These are phyloP conservation scores for Malaclemys terrapin DNA, from an alignment of 2,113 vertebrate species.

Conservation along the genomic window DNA sequence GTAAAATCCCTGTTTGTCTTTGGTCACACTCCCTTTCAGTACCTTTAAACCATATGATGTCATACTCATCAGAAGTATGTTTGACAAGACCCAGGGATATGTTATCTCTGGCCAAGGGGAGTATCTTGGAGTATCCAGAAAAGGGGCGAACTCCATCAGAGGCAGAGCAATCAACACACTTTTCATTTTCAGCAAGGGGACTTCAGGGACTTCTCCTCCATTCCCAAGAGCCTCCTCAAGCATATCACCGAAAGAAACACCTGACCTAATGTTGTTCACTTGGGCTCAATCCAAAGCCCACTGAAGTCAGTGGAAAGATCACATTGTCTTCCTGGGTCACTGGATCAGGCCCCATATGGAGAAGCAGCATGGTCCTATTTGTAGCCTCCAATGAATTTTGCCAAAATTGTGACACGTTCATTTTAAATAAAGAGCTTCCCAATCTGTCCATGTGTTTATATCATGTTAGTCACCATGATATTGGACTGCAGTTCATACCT, in stretches of 20 bases:
- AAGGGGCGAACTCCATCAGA: neutral
- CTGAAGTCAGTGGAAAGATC: neutral
- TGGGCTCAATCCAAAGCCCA: neutral
- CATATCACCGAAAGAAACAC: neutral
- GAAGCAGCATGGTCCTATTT: neutral
- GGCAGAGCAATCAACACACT: neutral
- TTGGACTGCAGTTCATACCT: neutral
- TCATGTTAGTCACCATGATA: neutral
- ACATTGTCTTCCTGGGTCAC: neutral
- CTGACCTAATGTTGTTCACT: neutral
- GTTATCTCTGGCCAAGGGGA: neutral
- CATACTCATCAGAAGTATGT: neutral
- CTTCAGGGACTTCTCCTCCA: neutral
- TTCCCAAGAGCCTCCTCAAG: neutral
- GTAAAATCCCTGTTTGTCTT: no score
- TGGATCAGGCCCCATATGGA: neutral
- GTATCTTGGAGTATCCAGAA: neutral
- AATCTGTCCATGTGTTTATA: neutral
- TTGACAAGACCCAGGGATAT: fast-evolving
- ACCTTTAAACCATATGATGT: neutral
- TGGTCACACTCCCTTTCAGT: no score
- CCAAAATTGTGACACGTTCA: neutral
- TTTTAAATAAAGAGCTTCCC: neutral
- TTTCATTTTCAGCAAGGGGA: no score
- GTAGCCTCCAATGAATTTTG: neutral